Percentiles rank a stretch among this genome's conserved stretches.
These are phyloP conservation scores for Falcunculus frontatus DNA, from an alignment of 2,113 vertebrate species.

Conservation along the genomic window DNA sequence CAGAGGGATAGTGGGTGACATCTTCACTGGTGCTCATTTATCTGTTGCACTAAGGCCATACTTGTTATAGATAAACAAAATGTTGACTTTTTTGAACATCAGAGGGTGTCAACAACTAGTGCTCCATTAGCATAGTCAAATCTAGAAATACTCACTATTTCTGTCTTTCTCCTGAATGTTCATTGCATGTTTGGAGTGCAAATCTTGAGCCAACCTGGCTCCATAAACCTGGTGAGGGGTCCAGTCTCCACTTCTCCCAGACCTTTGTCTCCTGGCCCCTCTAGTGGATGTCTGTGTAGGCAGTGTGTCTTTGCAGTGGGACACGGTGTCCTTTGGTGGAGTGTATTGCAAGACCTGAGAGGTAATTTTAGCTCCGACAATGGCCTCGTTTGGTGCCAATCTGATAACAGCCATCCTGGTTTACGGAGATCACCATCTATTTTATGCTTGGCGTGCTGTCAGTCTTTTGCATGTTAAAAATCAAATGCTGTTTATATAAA, in stretches of 20 bases:
- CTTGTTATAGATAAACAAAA: background rate
- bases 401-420: conserved; percentile 46
- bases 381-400: conserved; percentile 13
- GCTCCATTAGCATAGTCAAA: background rate
- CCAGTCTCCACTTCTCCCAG: background rate
- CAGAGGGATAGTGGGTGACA: background rate
- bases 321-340: background rate
- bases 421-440: background rate
- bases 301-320: background rate
- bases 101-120: background rate
- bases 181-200: background rate
- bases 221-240: background rate
- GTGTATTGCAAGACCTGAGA: background rate
- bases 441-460: background rate
- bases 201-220: background rate
- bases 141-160: background rate
- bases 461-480: background rate
- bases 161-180: background rate
- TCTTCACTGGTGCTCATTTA: background rate
- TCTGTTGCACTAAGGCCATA: background rate
- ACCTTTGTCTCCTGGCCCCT: background rate
- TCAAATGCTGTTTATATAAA: background rate
- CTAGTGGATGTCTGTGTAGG: background rate
- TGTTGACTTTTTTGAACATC: background rate
- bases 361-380: conserved; percentile 53